Evolutionary conservation across 2,888 invertebrate species (phyloP), one percentile per base, ranked within the genome.

Genomic region (Nemotelus pantherinus): DNA sequence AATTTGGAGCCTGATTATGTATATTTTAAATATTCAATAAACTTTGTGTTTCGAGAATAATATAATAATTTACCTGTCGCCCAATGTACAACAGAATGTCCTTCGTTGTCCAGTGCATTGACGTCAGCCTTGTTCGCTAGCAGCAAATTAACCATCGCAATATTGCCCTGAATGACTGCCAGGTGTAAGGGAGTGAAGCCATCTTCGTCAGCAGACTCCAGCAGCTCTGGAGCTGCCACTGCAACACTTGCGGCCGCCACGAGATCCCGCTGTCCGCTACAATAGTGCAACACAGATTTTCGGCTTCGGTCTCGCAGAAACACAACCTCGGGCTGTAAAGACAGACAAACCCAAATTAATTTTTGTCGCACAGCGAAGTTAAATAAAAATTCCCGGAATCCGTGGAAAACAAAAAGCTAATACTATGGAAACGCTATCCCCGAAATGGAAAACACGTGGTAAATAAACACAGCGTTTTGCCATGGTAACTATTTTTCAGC

Each of bases 41-140:
- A 25, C 25, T 25, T 25, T 25, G 25, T 25, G 25, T 25, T 25
- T 25, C 25, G 25, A 25, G 25, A 25, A 25, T 25, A 25, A 25
- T 25, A 25, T 25, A 9, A 43, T 63, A 41, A 39, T 7, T 63
- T 86, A 97, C 98, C 98, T 81, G 98, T 97, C 39, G 99, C 98
- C 99, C 99, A 99, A 87, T 99, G 99, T 7, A 98, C 94, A 65
- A 96, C 94, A 2, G 97, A 96, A 86, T 99, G 99, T 79, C 95
- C 94, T 85, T 99, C 98, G 83, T 94, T 93, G 87, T 99, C 99
- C 81, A 94, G 91, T 65, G 95, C 94, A 86, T 94, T 93, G 81
- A 98, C 93, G 84, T 97, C 94, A 6, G 97, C 97, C 58, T 95
- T 95, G 82, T 94, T 93, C 60, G 95, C 93, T 75, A 98, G 89